phyloP scores from a whole-genome alignment of 1,140 invertebrate species.

The Harpegnathos saltator region DNA sequence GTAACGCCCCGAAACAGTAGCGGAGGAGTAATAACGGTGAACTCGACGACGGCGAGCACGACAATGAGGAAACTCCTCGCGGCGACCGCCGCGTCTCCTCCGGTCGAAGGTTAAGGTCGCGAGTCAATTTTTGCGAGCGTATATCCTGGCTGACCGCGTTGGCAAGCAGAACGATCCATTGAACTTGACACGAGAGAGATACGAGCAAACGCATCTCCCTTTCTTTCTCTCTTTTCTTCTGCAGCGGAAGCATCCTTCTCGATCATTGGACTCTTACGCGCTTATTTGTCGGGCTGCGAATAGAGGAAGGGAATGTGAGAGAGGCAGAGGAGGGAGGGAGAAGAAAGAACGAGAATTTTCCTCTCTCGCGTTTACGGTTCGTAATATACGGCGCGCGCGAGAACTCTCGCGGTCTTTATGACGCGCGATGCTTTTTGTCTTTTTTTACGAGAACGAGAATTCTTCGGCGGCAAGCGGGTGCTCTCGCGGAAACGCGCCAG shows the following conservation, averaged over 20 bases:
- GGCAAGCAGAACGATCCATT: constrained; percentile 63
- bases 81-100: too few relatives aligned
- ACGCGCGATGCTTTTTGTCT: too few relatives aligned
- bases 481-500: too few relatives aligned
- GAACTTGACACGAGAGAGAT: constrained; percentile 71
- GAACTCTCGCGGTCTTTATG: too few relatives aligned
- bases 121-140: constrained; percentile 75
- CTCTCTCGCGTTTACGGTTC: too few relatives aligned
- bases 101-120: constrained; percentile 69
- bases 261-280: too few relatives aligned
- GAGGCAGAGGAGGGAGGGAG: too few relatives aligned
- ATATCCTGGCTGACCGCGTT: constrained; percentile 73
- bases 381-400: too few relatives aligned
- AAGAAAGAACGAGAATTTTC: neutral
- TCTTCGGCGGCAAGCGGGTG: neutral
- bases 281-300: neutral
- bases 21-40: constrained; percentile 40
- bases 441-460: constrained; percentile 12
- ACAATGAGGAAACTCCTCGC: neutral
- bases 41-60: constrained; percentile 7
- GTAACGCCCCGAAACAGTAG: neutral
- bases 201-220: too few relatives aligned
- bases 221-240: too few relatives aligned
- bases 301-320: too few relatives aligned
- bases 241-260: too few relatives aligned